Evolutionary conservation across 2,888 invertebrate species (phyloP).

Genomic region (Elegia similella): DNA sequence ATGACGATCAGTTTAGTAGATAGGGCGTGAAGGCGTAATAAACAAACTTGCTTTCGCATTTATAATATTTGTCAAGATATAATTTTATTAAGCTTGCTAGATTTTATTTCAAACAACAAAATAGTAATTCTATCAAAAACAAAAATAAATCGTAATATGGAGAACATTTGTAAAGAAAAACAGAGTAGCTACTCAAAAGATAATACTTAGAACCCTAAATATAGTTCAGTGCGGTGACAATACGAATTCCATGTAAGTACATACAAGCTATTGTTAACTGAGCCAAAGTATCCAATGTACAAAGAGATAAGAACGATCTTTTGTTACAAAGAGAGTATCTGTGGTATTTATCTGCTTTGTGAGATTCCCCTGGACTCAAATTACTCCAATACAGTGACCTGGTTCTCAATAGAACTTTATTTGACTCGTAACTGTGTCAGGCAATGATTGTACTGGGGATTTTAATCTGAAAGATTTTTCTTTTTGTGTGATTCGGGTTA

Average conservation of each 20-base stretch:
- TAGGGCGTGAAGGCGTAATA: no score
- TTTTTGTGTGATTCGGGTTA: background rate
- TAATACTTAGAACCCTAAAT: background rate
- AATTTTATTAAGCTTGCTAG: no score
- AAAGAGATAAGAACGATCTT: slow-evolving; percentile 43
- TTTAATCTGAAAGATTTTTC: background rate
- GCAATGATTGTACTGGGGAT: background rate
- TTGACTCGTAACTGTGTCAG: slow-evolving; percentile 11
- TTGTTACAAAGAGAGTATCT: slow-evolving; percentile 48
- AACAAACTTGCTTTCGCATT: no score
- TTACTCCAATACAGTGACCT: slow-evolving; percentile 33
- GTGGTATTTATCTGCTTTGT: slow-evolving; percentile 52
- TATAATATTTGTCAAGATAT: no score
- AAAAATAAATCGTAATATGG: background rate
- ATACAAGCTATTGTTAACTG: slow-evolving; percentile 25
- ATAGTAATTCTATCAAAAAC: no score
- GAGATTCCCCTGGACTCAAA: slow-evolving; percentile 39
- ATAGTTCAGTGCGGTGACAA: background rate
- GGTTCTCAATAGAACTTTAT: slow-evolving; percentile 19
- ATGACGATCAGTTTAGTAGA: no score
- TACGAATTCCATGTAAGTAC: slow-evolving; percentile 11
- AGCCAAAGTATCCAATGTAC: slow-evolving; percentile 31
- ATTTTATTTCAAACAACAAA: no score
- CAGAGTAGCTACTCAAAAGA: background rate
- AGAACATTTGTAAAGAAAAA: background rate